phyloP scores from a whole-genome alignment of 2,113 vertebrate species.

The Phylloscopus whistleri region DNA sequence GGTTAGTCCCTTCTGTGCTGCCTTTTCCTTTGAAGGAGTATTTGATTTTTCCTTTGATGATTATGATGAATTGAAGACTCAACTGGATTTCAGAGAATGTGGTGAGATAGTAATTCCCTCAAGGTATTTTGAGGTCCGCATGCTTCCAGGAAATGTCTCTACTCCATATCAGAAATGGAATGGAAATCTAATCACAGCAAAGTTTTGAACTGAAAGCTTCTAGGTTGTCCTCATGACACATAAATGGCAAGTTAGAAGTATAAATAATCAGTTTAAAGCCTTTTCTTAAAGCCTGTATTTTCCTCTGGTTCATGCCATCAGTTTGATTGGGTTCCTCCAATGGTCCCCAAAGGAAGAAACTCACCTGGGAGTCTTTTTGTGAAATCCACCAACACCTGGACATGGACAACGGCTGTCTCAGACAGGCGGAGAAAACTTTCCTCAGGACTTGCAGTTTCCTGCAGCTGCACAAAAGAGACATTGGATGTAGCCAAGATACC shows the following conservation, averaged over 20 bases:
- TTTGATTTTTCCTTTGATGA: not conserved
- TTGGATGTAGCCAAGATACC: not conserved
- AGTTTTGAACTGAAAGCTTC: not conserved
- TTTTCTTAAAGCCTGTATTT: not conserved
- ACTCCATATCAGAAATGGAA: not conserved
- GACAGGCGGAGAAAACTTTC: conserved; percentile 75
- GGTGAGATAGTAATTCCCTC: not conserved
- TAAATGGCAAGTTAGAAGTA: not conserved
- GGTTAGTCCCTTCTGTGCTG: not conserved
- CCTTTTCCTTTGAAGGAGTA: not conserved
- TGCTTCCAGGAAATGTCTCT: not conserved
- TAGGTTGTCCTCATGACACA: not conserved
- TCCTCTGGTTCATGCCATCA: not conserved
- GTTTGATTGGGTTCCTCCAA: not conserved
- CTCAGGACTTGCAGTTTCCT: conserved; percentile 77
- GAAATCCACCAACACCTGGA: conserved; percentile 84
- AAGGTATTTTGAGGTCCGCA: not conserved
- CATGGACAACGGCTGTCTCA: conserved; percentile 73
- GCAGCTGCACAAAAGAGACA: conserved; percentile 70
- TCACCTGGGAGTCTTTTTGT: conserved; percentile 83
- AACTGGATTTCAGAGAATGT: not conserved
- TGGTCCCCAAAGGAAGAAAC: not conserved
- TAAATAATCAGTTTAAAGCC: not conserved
- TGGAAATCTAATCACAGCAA: not conserved
- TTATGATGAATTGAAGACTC: not conserved